Evolutionary conservation across 2,113 vertebrate species (phyloP).

Genomic region (Cyanoliseus patagonus): DNA sequence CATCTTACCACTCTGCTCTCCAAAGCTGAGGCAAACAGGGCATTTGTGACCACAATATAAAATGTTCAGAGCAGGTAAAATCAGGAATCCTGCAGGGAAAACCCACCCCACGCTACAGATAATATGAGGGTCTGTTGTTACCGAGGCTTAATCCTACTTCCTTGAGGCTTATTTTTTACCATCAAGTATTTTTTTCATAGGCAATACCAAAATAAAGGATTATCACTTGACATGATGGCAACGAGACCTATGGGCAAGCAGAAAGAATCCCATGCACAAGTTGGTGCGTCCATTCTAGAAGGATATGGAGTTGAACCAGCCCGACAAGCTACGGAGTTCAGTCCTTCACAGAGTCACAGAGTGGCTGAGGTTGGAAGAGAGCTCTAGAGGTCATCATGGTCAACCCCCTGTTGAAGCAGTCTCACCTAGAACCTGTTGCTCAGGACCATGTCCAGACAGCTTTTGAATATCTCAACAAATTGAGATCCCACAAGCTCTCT

Average conservation of each 20-base stretch:
- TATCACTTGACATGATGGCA: background rate
- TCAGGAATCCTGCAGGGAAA: background rate
- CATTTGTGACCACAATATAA: background rate
- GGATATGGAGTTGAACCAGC: background rate
- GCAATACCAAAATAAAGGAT: background rate
- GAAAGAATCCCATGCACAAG: background rate
- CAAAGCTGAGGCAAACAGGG: background rate
- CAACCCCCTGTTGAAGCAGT: background rate
- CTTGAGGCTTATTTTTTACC: background rate
- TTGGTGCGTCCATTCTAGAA: background rate
- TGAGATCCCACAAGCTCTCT: background rate
- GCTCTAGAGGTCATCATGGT: background rate
- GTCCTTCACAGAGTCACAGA: background rate
- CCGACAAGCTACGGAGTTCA: fast-evolving
- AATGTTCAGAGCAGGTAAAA: background rate
- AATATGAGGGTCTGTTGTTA: background rate
- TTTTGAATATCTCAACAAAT: background rate
- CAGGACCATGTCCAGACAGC: background rate
- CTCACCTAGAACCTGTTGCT: background rate
- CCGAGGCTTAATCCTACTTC: background rate
- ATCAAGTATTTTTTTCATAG: background rate
- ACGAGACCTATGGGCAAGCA: background rate
- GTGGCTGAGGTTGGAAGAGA: background rate
- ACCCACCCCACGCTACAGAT: background rate
- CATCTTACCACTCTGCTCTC: background rate